phyloP scores from a whole-genome alignment of 2,113 vertebrate species.

The Bombycilla garrulus region DNA sequence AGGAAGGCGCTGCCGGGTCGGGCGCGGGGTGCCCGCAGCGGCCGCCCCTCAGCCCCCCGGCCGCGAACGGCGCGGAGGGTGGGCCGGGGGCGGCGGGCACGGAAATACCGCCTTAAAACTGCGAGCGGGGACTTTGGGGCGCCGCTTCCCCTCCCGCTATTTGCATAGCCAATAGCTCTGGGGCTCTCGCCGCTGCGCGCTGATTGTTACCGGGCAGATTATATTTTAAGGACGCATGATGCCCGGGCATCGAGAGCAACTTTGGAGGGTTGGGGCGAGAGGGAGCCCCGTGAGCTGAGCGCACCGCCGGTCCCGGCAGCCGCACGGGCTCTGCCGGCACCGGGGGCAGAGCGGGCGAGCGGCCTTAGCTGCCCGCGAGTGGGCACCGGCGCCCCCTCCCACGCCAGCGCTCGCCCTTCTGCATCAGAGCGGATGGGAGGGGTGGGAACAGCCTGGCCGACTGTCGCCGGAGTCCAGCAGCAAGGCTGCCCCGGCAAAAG shows the following conservation, averaged over 20 bases:
- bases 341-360: background rate
- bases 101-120: slow-evolving; percentile 73
- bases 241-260: slow-evolving; percentile 44
- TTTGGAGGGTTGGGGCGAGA: background rate
- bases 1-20: background rate
- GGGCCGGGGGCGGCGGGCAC: background rate
- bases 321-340: background rate
- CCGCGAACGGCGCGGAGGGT: background rate
- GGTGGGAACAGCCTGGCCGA: background rate
- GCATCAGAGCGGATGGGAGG: slow-evolving; percentile 1
- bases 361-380: background rate
- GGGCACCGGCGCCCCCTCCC: background rate
- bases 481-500: background rate
- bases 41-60: background rate
- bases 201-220: slow-evolving; percentile 97
- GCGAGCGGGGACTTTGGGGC: slow-evolving; percentile 74
- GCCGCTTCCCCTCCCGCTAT: slow-evolving; percentile 81
- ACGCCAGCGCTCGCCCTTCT: background rate
- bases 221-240: slow-evolving; percentile 69
- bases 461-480: no score
- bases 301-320: background rate
- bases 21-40: background rate
- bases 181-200: slow-evolving; percentile 79
- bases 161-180: slow-evolving; percentile 94
- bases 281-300: background rate